phyloP scores from a whole-genome alignment of 2,113 vertebrate species.

The Otus sunia region DNA sequence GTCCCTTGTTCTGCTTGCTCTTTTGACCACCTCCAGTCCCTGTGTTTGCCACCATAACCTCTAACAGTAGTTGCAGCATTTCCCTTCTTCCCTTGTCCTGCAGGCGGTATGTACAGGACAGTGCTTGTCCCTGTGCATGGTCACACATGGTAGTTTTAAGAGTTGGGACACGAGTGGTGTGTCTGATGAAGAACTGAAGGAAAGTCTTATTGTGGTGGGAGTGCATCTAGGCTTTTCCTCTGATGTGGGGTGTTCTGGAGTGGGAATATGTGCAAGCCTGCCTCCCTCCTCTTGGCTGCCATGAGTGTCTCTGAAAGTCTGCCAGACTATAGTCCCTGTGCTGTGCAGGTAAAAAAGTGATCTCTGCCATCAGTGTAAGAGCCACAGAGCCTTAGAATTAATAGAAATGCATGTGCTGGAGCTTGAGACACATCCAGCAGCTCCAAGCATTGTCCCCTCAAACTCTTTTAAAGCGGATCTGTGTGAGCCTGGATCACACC shows the following conservation, averaged over 20 bases:
- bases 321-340: not conserved
- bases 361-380: not conserved
- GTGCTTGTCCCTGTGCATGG: not conserved
- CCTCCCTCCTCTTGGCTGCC: not conserved
- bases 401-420: not conserved
- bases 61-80: not conserved
- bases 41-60: not conserved
- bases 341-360: not conserved
- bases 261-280: not conserved
- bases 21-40: not conserved
- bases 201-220: accelerated
- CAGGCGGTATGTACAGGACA: not conserved
- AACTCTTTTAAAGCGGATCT: not conserved
- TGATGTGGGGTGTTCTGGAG: not conserved
- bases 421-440: not conserved
- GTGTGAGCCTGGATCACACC: not conserved
- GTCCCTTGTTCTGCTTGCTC: not conserved
- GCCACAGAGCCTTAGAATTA: not conserved
- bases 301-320: not conserved
- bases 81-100: not conserved
- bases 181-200: not conserved
- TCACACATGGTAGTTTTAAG: not conserved
- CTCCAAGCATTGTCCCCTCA: not conserved
- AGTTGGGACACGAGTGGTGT: accelerated
- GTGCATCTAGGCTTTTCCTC: not conserved